Evolutionary conservation across 2,888 invertebrate species (phyloP).

Genomic region (Pogonocherus hispidulus): DNA sequence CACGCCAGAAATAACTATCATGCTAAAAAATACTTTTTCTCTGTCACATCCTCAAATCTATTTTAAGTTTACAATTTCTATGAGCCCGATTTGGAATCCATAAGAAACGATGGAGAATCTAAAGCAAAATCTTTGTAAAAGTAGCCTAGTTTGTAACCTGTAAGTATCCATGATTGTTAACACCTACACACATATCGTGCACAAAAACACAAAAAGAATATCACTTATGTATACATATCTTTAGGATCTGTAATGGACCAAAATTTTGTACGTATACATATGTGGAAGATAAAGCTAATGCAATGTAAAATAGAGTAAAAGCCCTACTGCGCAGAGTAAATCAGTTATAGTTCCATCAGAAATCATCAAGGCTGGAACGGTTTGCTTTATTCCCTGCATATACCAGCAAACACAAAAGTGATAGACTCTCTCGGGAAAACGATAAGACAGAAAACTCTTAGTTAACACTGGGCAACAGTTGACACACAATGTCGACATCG

Average conservation of each 20-base stretch:
- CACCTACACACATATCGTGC: conserved; percentile 17
- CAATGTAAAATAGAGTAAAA: not conserved
- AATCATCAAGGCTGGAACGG: not conserved
- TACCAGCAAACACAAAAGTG: not conserved
- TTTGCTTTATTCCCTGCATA: not conserved
- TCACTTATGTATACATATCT: conserved; percentile 29
- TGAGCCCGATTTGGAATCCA: not conserved
- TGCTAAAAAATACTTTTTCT: no score
- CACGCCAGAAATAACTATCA: no score
- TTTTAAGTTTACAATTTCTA: not conserved
- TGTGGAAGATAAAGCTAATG: conserved; percentile 6
- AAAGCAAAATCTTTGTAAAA: not conserved
- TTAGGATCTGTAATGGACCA: conserved; percentile 27
- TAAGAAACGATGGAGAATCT: not conserved
- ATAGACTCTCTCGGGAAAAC: no score
- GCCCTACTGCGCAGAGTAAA: not conserved
- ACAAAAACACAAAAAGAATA: conserved; percentile 26
- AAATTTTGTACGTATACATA: conserved; percentile 27
- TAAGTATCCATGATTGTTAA: no score
- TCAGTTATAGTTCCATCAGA: not conserved
- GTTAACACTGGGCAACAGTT: no score
- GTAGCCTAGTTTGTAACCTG: not conserved
- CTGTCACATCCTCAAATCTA: no score
- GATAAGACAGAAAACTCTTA: no score
- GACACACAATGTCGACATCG: no score